Evolutionary conservation across 2,113 vertebrate species (phyloP).

Genomic region (Illadopsis cleaveri): DNA sequence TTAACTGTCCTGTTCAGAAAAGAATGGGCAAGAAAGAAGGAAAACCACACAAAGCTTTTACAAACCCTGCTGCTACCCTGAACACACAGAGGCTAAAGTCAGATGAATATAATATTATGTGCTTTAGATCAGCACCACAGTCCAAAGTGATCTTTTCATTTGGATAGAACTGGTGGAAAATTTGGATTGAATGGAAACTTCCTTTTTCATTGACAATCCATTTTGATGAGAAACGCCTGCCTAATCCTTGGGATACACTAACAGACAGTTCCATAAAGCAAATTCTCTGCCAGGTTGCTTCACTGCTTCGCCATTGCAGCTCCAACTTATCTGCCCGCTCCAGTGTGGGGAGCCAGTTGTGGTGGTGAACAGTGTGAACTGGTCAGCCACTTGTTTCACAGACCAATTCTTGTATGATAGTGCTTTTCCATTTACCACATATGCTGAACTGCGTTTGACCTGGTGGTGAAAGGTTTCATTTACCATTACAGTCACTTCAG

Average conservation of each 20-base stretch:
- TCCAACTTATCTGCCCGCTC: neutral
- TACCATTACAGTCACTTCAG: constrained; percentile 59
- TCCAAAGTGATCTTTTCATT: constrained; percentile 39
- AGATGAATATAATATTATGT: neutral
- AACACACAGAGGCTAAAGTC: neutral
- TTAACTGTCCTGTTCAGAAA: neutral
- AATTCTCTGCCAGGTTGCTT: neutral
- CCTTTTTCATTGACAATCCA: constrained; percentile 34
- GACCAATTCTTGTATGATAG: neutral
- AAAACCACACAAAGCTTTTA: neutral
- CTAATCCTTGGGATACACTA: constrained; percentile 1
- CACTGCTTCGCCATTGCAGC: neutral
- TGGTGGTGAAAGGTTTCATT: constrained; percentile 54
- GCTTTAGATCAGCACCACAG: neutral
- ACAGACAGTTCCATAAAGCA: neutral
- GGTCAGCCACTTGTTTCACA: neutral
- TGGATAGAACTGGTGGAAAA: constrained; percentile 47
- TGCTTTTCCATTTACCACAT: constrained; percentile 31
- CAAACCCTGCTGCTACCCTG: neutral
- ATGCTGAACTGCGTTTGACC: constrained; percentile 59
- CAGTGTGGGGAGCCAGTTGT: neutral
- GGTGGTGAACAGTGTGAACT: neutral
- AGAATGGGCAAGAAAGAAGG: neutral
- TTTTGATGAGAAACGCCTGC: neutral
- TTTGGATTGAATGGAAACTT: constrained; percentile 50